Base-by-base conservation (phyloP, 1,140 invertebrate genomes). In the Heliconius melpomene region DNA sequence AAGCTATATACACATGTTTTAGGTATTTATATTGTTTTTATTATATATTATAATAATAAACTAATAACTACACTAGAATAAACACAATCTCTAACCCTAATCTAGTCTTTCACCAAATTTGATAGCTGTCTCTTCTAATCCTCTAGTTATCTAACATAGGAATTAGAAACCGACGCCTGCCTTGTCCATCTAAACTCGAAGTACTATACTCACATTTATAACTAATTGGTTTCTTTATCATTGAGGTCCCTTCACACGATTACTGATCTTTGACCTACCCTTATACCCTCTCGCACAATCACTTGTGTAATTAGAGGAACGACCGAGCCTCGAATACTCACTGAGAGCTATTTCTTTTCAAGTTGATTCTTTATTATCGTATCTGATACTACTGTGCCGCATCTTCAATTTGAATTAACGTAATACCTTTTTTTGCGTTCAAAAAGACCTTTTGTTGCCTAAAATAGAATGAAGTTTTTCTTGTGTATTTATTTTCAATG, bases 191-290 rank as follows among this genome's bases (percentile, higher is more conserved):
- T 72, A 38, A 78, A 57, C 75, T 80, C 79, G 72, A 77, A 70
- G 73, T 6, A 11, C 16, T 77, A 74, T 73, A 77, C 50, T 57
- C 74, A 81, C 79, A 71, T 82, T 81, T 79, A 79, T 83, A 86
- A 85, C 82, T 82, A 84, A 86, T 85, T 85, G 79, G 72, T 18
- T 29, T 79, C 84, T 82, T 84, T 81, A 80, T 82, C 79, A 86
- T 82, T 72, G 73, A 57, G 74, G 40, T 77, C 80, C 38, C 54
- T 71, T 52, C 78, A 74, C 32, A 50, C 77, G 79, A 81, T 83
- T 81, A 80, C 57, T 77, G 60, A 50, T 73, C 75, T 81, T 71
- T 78, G 80, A 77, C 72, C 71, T 70, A 36, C 60, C 60, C 60
- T 75, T 72, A 71, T 70, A 72, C 74, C 38, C 60, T 73, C 78